Evolutionary conservation across 2,113 vertebrate genomes (phyloP).

Genomic region (Poeciliopsis occidentalis): DNA sequence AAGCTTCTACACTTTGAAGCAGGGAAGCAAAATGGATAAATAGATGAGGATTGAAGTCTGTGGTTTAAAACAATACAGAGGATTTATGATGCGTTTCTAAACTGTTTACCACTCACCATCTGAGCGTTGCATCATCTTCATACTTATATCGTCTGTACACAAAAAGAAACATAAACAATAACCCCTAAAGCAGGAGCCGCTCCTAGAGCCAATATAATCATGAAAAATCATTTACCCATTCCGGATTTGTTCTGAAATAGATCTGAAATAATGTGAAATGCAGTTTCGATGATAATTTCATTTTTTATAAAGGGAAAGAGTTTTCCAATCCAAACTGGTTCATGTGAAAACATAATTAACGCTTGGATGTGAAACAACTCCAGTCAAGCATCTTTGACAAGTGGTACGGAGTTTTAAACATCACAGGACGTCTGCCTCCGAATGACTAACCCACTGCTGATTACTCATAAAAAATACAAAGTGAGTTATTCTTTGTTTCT

Average conservation of each 20-base stretch:
- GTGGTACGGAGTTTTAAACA: no score
- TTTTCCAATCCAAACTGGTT: no score
- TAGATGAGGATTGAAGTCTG: background rate
- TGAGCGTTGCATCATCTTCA: background rate
- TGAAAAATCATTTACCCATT: background rate
- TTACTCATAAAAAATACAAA: no score
- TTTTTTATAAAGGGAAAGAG: no score
- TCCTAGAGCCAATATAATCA: background rate
- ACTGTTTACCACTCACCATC: background rate
- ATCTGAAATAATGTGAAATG: no score
- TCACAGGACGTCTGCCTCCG: no score
- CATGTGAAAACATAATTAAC: no score
- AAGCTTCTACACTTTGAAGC: background rate
- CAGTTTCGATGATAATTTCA: no score
- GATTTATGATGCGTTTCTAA: background rate
- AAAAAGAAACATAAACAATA: background rate
- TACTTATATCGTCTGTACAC: background rate
- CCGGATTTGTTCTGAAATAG: background rate
- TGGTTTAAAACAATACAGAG: background rate
- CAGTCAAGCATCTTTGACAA: no score
- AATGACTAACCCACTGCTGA: no score
- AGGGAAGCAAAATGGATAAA: background rate
- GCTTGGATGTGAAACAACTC: no score
- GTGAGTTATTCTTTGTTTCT: slow-evolving; percentile 4
- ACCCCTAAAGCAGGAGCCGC: background rate